Evolutionary conservation across 2,888 invertebrate species (phyloP).

Genomic region (Syrphus vitripennis): DNA sequence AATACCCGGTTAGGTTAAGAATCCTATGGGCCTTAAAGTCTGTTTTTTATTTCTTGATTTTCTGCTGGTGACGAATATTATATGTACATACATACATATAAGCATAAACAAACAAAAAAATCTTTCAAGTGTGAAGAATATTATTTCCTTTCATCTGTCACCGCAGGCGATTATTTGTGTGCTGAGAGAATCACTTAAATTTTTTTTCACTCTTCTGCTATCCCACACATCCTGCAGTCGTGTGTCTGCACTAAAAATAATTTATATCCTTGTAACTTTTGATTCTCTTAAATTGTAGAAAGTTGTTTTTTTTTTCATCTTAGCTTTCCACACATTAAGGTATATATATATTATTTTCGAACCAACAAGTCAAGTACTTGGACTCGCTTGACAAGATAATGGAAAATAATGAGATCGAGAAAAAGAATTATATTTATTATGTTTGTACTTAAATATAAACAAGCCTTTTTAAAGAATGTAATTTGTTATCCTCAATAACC

Average conservation of each 20-base stretch:
- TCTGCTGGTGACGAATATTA: background rate
- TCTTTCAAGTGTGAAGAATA: background rate
- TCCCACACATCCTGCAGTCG: background rate
- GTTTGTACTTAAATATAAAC: background rate
- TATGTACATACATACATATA: background rate
- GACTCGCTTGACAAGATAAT: slow-evolving; percentile 48
- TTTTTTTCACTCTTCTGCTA: background rate
- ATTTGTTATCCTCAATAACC: slow-evolving; percentile 30
- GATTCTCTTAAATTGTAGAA: background rate
- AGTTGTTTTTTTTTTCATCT: background rate
- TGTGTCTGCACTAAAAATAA: background rate
- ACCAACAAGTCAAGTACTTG: background rate
- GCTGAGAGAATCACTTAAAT: slow-evolving; percentile 26
- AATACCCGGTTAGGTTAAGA: background rate
- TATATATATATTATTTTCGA: background rate
- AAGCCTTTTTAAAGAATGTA: slow-evolving; percentile 19
- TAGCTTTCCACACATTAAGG: background rate
- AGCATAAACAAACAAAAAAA: background rate
- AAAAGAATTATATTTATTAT: slow-evolving; percentile 25
- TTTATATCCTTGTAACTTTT: background rate
- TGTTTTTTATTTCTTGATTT: background rate
- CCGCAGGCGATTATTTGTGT: slow-evolving; percentile 23
- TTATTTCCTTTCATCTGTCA: background rate
- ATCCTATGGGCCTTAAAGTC: background rate
- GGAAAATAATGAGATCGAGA: slow-evolving; percentile 33